phyloP scores from a whole-genome alignment of 2,888 invertebrate genomes.

The Eurytoma adleriae region DNA sequence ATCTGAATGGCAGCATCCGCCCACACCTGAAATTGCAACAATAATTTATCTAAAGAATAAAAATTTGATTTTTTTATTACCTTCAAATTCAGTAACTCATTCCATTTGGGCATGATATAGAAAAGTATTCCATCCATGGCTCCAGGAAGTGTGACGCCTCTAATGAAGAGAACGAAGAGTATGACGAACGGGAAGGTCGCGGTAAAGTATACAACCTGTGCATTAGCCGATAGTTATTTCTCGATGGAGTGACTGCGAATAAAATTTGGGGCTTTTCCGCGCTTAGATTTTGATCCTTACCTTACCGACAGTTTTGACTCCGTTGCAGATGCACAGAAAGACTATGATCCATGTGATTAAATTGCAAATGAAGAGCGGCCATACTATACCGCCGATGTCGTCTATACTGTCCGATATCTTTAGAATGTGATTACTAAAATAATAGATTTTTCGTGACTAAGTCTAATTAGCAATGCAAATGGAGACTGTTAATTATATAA shows the following conservation, averaged over 20 bases:
- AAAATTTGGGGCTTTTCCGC: background rate
- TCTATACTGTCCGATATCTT: conserved; percentile 86
- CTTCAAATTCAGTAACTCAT: conserved; percentile 84
- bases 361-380: conserved; percentile 87
- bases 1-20: conserved; percentile 95
- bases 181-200: conserved; percentile 90
- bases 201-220: conserved; percentile 88
- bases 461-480: background rate
- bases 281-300: conserved; percentile 73
- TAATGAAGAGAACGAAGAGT: conserved; percentile 83
- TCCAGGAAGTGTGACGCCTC: conserved; percentile 89
- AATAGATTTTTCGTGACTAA: conserved; percentile 43
- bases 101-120: conserved; percentile 89
- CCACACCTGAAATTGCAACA: conserved; percentile 83
- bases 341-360: conserved; percentile 87
- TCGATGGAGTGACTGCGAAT: background rate
- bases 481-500: conserved; percentile 27
- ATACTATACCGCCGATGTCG: conserved; percentile 86
- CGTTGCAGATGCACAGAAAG: conserved; percentile 90
- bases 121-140: conserved; percentile 86
- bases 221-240: conserved; percentile 43
- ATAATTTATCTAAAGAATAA: background rate
- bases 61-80: conserved; percentile 73
- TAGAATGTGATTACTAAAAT: conserved; percentile 85
- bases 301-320: conserved; percentile 92